phyloP scores from a whole-genome alignment of 2,888 invertebrate genomes.

The Chymomyza fuscimana region DNA sequence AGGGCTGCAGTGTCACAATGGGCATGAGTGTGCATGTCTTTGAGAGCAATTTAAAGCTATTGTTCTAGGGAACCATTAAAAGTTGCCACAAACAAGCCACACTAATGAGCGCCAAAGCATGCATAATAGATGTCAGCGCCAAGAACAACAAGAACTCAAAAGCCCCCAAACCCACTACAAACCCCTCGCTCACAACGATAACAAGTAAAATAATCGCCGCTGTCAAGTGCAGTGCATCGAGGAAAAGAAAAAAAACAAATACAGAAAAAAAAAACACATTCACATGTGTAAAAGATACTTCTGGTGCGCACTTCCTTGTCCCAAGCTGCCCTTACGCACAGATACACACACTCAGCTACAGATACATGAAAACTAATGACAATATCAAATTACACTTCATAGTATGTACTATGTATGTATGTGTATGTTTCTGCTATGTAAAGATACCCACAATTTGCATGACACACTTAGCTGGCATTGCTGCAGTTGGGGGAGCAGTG shows the following conservation, averaged over 20 bases:
- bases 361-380: constrained; percentile 65
- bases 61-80: constrained; percentile 62
- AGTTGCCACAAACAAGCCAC: constrained; percentile 44
- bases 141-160: background rate
- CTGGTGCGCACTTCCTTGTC: constrained; percentile 61
- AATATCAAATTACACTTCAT: constrained; percentile 63
- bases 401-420: background rate
- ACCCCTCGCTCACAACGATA: background rate
- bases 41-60: constrained; percentile 54
- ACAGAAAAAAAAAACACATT: constrained; percentile 9
- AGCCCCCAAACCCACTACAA: constrained; percentile 20
- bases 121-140: constrained; percentile 57
- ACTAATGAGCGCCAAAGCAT: constrained; percentile 69
- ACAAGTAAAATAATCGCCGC: constrained; percentile 65
- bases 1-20: background rate
- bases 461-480: constrained; percentile 54
- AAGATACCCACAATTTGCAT: constrained; percentile 58
- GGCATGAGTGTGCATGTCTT: background rate
- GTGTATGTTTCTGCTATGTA: background rate
- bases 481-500: background rate
- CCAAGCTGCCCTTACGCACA: constrained; percentile 21
- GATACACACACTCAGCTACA: constrained; percentile 60
- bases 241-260: constrained; percentile 13
- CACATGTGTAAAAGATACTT: constrained; percentile 54
- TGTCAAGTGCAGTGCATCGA: constrained; percentile 60